Conservation (phyloP, 2,797 vertebrate species). For the Channa striata region DNA sequence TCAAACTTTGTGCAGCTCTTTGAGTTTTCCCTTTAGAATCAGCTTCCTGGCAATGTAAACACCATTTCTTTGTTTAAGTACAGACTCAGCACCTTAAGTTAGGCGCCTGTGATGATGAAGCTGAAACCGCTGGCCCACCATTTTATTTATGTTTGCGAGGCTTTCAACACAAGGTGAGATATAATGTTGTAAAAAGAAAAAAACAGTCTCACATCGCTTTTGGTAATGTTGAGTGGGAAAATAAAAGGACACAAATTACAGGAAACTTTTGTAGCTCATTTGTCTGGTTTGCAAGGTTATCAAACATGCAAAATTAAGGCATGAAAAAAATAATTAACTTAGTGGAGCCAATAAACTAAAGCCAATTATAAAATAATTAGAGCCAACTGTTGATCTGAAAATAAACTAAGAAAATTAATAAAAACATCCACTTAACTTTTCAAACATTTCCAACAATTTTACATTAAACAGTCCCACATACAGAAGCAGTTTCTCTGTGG, state of each 20-base stretch:
- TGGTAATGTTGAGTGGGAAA: neutral
- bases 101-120: conserved; percentile 13
- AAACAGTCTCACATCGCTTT: neutral
- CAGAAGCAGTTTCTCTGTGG: neutral
- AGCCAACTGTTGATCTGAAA: conserved; percentile 46
- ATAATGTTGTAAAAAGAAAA: neutral
- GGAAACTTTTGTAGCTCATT: conserved; percentile 16
- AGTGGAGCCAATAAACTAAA: conserved; percentile 34
- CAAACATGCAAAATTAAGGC: conserved; percentile 29
- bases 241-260: neutral
- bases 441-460: conserved; percentile 6
- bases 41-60: conserved; percentile 44
- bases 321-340: conserved; percentile 37
- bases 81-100: conserved; percentile 28
- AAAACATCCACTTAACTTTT: conserved; percentile 6
- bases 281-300: conserved; percentile 30
- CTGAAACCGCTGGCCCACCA: conserved; percentile 5
- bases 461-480: conserved; percentile 6
- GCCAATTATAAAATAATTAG: conserved; percentile 51
- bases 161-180: neutral
- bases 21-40: conserved; percentile 38
- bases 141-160: neutral
- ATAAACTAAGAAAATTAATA: conserved; percentile 2
- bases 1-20: conserved; percentile 48
- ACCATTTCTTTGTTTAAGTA: conserved; percentile 11